A percentile compares a stretch with the other conserved stretches of the same genome.
phyloP scores from a whole-genome alignment of 2,797 vertebrate species.

The Bryconaethiops microstoma region DNA sequence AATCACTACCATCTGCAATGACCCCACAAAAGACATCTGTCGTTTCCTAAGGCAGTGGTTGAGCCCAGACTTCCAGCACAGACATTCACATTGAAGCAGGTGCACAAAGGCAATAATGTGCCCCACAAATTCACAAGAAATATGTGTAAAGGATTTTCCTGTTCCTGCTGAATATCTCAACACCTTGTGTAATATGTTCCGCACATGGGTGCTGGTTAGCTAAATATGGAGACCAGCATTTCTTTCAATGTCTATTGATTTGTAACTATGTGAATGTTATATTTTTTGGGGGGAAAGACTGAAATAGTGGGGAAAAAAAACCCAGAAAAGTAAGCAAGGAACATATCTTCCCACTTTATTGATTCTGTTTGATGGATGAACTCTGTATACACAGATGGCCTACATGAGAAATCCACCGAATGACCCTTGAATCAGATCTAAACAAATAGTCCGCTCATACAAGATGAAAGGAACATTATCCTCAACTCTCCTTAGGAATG shows the following conservation, averaged over 20 bases:
- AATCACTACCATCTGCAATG: conserved; percentile 49
- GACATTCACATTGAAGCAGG: conserved; percentile 72
- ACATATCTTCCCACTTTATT: not conserved
- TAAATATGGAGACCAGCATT: conserved; percentile 41
- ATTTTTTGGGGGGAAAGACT: not conserved
- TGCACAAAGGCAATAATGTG: conserved; percentile 58
- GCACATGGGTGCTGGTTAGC: conserved; percentile 67
- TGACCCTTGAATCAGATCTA: not conserved
- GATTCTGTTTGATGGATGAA: not conserved
- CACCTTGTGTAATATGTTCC: conserved; percentile 63
- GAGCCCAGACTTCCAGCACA: conserved; percentile 65
- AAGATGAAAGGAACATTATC: conserved; percentile 29
- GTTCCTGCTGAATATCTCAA: conserved; percentile 68
- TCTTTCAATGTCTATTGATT: not conserved
- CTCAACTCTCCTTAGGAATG: not conserved
- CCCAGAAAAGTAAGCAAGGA: not conserved
- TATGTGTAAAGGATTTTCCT: conserved; percentile 59
- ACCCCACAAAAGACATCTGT: conserved; percentile 55
- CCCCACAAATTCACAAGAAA: conserved; percentile 62
- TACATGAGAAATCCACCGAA: conserved; percentile 7
- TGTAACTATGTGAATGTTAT: not conserved
- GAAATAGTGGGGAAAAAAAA: not conserved
- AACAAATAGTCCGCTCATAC: not conserved
- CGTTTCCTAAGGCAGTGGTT: conserved; percentile 57
- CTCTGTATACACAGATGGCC: not conserved